phyloP scores from a whole-genome alignment of 2,888 invertebrate genomes.

The Liopterus haemorrhoidalis region DNA sequence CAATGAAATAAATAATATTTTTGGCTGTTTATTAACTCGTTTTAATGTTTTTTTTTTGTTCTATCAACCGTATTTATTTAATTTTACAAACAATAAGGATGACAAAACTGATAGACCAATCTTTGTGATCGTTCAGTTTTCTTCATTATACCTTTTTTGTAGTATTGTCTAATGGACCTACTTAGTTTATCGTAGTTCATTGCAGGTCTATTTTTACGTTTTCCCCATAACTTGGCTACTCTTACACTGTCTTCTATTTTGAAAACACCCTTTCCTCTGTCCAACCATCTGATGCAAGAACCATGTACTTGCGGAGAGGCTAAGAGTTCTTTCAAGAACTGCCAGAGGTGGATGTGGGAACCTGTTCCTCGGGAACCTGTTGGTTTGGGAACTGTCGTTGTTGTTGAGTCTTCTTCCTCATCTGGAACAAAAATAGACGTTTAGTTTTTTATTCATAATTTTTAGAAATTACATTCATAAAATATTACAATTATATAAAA shows the following conservation, averaged over 20 bases:
- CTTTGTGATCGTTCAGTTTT: slow-evolving; percentile 97
- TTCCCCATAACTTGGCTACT: slow-evolving; percentile 97
- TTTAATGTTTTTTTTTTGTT: background rate
- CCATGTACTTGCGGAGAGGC: slow-evolving; percentile 83
- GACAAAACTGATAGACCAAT: slow-evolving; percentile 97
- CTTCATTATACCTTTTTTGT: slow-evolving; percentile 99
- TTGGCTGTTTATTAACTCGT: slow-evolving; percentile 18
- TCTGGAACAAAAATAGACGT: slow-evolving; percentile 41
- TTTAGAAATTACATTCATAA: no score
- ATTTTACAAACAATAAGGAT: slow-evolving; percentile 78
- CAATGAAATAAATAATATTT: slow-evolving; percentile 17
- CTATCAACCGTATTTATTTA: background rate
- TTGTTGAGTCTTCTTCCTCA: slow-evolving; percentile 46
- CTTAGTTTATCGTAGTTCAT: slow-evolving; percentile 99
- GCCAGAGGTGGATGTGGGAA: slow-evolving; percentile 97
- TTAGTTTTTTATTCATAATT: slow-evolving; percentile 10
- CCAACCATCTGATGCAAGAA: slow-evolving; percentile 95
- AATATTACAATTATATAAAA: no score
- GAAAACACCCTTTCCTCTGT: slow-evolving; percentile 90
- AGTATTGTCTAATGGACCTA: slow-evolving; percentile 95
- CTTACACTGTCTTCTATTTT: slow-evolving; percentile 98
- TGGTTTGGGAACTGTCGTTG: slow-evolving; percentile 35
- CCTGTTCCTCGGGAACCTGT: slow-evolving; percentile 45
- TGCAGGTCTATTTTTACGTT: slow-evolving; percentile 94
- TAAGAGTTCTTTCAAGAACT: slow-evolving; percentile 93